Percentiles rank a stretch among this genome's conserved stretches.
Conservation (phyloP, 2,113 vertebrate genomes). For the Micromys minutus region DNA sequence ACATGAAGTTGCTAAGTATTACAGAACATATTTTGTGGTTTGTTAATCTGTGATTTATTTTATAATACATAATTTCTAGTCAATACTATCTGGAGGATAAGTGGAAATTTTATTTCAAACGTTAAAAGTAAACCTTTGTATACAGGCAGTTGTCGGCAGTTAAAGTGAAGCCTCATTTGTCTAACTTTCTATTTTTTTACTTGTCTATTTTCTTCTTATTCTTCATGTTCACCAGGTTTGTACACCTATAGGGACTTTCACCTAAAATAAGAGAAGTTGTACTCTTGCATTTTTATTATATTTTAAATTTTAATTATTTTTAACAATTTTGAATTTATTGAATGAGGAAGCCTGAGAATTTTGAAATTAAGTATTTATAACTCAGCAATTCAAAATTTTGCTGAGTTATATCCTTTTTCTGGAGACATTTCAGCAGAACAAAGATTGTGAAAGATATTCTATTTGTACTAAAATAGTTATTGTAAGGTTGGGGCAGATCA, state of each 20-base stretch:
- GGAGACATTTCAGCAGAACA: background rate
- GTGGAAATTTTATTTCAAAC: background rate
- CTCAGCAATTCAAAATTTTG: background rate
- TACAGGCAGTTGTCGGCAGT: background rate
- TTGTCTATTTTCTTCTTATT: background rate
- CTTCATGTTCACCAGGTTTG: background rate
- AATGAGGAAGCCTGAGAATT: background rate
- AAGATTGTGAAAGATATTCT: constrained; percentile 1
- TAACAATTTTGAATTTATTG: background rate
- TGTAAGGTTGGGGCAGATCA: background rate
- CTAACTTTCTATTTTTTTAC: background rate
- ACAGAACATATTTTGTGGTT: background rate
- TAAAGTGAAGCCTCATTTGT: background rate
- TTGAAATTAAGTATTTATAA: background rate
- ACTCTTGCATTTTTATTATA: background rate
- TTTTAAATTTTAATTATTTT: background rate
- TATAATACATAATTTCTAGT: background rate
- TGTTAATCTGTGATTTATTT: background rate
- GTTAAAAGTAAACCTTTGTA: background rate
- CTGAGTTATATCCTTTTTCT: background rate
- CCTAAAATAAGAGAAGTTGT: background rate
- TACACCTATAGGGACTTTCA: background rate
- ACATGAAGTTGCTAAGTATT: background rate
- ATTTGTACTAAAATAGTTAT: background rate
- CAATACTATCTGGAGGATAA: background rate